Evolutionary conservation across 2,888 invertebrate species (phyloP).

Genomic region (Oxyteleia sp.): DNA sequence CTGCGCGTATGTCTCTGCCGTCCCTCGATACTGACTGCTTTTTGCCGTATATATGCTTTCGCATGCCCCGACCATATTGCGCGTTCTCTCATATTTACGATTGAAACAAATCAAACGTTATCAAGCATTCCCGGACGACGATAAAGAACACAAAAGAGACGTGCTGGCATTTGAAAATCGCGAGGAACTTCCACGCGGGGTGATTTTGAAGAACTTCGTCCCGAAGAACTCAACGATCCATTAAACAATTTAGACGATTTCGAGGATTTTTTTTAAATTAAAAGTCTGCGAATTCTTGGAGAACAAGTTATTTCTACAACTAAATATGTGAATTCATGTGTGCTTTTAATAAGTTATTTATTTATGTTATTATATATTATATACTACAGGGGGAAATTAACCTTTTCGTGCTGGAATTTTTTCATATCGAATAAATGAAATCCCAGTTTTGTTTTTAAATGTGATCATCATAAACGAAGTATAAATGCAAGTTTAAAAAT

Average conservation of each 20-base stretch:
- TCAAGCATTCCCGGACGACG: constrained; percentile 86
- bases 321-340: no score
- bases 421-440: no score
- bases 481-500: no score
- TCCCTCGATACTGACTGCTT: constrained; percentile 50
- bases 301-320: no score
- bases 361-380: no score
- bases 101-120: constrained; percentile 88
- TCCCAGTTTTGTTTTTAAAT: no score
- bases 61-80: constrained; percentile 78
- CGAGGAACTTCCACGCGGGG: constrained; percentile 79
- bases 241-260: constrained; percentile 17
- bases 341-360: no score
- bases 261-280: no score
- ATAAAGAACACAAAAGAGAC: constrained; percentile 87
- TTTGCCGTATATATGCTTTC: constrained; percentile 53
- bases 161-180: constrained; percentile 84
- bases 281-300: no score
- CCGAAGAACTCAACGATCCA: neutral
- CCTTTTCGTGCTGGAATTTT: no score
- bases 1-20: constrained; percentile 64
- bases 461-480: no score
- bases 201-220: constrained; percentile 68
- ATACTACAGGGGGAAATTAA: no score
- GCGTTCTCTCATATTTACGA: constrained; percentile 84